These are phyloP conservation scores for Caenorhabditis sp. DNA, from an alignment of 2,888 invertebrate species.

Conservation along the genomic window DNA sequence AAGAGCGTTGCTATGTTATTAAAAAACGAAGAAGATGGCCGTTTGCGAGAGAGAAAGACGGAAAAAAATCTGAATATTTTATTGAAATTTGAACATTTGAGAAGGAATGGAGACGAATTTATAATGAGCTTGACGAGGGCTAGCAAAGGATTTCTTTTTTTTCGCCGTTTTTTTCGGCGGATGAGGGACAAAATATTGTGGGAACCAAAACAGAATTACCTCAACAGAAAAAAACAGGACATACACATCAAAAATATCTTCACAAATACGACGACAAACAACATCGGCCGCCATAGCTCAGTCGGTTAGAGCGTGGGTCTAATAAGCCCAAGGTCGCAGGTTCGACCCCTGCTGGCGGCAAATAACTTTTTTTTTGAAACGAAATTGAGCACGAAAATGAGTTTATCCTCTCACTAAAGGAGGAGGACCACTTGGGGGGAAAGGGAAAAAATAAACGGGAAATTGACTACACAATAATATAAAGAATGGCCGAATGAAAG, in stretches of 20 bases:
- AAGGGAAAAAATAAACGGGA: neutral
- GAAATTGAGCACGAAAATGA: neutral
- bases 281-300: constrained; percentile 59
- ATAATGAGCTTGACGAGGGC: constrained; percentile 23
- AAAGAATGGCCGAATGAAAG: neutral
- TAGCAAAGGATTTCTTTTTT: too few relatives aligned
- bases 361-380: constrained; percentile 9
- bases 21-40: constrained; percentile 15
- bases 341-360: constrained; percentile 70
- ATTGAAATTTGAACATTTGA: constrained; percentile 4
- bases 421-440: too few relatives aligned
- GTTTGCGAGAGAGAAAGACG: neutral
- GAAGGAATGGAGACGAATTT: constrained; percentile 16
- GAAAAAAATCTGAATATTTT: constrained; percentile 2
- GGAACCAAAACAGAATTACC: too few relatives aligned
- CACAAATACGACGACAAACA: neutral
- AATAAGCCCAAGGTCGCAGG: constrained; percentile 70
- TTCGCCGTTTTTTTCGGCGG: too few relatives aligned
- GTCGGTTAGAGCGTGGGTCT: constrained; percentile 70
- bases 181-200: too few relatives aligned
- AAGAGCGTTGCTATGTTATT: constrained; percentile 40
- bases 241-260: neutral
- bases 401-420: neutral
- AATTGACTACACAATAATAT: neutral
- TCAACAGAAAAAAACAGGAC: too few relatives aligned